Conservation (phyloP, 2,888 invertebrate genomes). For the Asteroscopus sphinx region DNA sequence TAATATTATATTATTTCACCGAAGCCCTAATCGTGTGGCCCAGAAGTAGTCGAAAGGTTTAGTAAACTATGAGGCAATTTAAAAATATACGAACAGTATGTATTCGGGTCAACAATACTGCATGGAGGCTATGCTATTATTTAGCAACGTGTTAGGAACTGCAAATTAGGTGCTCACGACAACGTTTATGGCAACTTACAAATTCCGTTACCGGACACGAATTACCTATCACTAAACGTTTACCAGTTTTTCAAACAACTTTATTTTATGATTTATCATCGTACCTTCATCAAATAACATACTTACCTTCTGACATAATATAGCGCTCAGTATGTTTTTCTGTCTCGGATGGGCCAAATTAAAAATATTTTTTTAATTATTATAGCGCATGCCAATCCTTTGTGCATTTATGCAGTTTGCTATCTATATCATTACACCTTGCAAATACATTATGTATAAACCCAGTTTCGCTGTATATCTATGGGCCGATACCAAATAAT, state of each 20-base stretch:
- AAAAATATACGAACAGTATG: conserved; percentile 7
- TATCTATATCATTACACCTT: conserved; percentile 10
- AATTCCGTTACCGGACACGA: conserved; percentile 67
- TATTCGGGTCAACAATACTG: conserved; percentile 19
- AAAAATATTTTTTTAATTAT: not conserved
- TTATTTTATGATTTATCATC: conserved; percentile 8
- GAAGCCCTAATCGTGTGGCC: too few relatives aligned
- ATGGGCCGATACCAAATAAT: conserved; percentile 28
- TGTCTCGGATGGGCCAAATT: not conserved
- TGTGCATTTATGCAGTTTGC: conserved; percentile 3
- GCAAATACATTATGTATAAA: conserved; percentile 19
- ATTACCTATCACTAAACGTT: conserved; percentile 51
- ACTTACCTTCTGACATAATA: not conserved
- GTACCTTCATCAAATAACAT: not conserved
- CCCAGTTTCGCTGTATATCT: conserved; percentile 10
- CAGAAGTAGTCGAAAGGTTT: too few relatives aligned
- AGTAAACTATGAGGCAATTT: conserved; percentile 7
- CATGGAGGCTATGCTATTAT: conserved; percentile 40
- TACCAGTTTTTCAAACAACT: conserved; percentile 15
- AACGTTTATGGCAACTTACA: conserved; percentile 34
- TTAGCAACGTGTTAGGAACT: conserved; percentile 53
- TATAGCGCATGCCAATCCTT: not conserved
- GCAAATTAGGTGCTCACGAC: conserved; percentile 72
- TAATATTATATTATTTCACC: too few relatives aligned
- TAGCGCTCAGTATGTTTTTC: not conserved